A percentile compares a stretch with the other conserved stretches of the same genome.
Conservation (phyloP, 2,888 invertebrate genomes). For the Microctonus brassicae region DNA sequence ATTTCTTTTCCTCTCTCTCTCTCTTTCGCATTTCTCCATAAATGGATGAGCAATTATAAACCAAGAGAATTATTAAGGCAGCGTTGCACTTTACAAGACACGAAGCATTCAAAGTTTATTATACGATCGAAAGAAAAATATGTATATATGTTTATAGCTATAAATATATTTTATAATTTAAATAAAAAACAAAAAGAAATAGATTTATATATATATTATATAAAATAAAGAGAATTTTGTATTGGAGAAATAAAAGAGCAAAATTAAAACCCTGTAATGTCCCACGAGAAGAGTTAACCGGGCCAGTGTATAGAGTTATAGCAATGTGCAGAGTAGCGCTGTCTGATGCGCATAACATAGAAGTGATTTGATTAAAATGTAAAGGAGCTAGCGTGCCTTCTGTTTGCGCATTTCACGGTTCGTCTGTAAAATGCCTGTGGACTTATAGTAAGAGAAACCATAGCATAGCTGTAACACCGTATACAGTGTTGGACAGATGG, state of each 20-base stretch:
- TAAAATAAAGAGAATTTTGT: conserved; percentile 27
- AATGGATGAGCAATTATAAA: conserved; percentile 47
- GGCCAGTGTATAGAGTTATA: conserved; percentile 4
- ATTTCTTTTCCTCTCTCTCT: background rate
- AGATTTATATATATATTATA: no score
- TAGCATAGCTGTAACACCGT: no score
- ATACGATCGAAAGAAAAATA: no score
- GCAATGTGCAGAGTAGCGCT: conserved; percentile 29
- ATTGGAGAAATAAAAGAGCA: conserved; percentile 18
- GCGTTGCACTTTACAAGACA: background rate
- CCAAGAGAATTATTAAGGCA: background rate
- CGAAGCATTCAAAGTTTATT: background rate
- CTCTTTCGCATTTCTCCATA: conserved; percentile 31
- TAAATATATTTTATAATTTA: background rate
- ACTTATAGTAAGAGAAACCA: conserved; percentile 37
- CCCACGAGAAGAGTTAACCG: conserved; percentile 59
- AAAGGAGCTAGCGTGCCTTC: conserved; percentile 65
- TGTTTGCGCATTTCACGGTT: conserved; percentile 70
- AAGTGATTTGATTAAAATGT: conserved; percentile 70
- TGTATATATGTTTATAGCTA: background rate
- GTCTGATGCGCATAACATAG: conserved; percentile 64
- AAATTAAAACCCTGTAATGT: conserved; percentile 59
- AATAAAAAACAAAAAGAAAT: background rate
- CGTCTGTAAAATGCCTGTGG: conserved; percentile 61
- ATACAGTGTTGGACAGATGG: conserved; percentile 69